A percentile compares a stretch with the other conserved stretches of the same genome.
phyloP scores from a whole-genome alignment of 2,113 vertebrate species.

The Bos taurus region DNA sequence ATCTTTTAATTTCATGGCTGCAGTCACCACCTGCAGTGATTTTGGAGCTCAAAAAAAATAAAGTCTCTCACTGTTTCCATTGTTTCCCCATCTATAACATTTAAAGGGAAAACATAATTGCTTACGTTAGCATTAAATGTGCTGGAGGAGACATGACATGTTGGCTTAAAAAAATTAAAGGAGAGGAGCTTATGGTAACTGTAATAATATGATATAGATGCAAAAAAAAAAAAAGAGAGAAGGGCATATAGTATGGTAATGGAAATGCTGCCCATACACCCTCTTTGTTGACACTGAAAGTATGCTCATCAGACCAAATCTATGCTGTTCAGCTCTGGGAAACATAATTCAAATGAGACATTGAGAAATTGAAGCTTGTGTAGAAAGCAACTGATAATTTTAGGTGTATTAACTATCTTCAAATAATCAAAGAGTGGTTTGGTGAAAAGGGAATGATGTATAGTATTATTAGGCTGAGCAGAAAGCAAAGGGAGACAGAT shows the following conservation, averaged over 20 bases:
- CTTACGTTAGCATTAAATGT: neutral
- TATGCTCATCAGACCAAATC: constrained; percentile 5
- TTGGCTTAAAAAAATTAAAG: neutral
- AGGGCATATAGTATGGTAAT: neutral
- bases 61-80: neutral
- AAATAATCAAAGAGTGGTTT: neutral
- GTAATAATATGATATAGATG: neutral
- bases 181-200: neutral
- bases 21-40: neutral
- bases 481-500: neutral
- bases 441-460: neutral
- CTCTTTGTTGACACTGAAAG: constrained; percentile 19
- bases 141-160: neutral
- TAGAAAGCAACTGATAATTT: constrained; percentile 19
- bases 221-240: neutral
- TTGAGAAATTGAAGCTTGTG: neutral
- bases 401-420: neutral
- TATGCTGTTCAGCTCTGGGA: neutral
- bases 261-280: neutral
- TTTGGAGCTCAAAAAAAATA: neutral
- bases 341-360: constrained; percentile 12
- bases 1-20: neutral
- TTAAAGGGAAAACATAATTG: neutral
- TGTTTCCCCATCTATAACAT: neutral
- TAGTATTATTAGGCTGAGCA: neutral